Evolutionary conservation across 2,888 invertebrate species (phyloP), one percentile per base, ranked within the genome.

Genomic region (Limenitis camilla): DNA sequence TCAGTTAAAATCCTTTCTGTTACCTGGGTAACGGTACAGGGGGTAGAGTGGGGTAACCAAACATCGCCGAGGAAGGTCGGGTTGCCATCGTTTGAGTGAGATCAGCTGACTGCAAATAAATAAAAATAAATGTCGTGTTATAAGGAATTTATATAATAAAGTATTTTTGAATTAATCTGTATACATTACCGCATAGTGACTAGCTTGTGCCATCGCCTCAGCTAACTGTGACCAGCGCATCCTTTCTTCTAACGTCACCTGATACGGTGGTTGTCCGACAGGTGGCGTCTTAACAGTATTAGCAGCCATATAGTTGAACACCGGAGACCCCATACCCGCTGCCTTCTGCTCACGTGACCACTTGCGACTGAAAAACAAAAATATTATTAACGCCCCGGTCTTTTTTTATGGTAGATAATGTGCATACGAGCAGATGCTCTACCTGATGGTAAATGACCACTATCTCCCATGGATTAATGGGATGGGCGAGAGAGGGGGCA

Each of bases 261-360:
- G 74, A 67, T 95, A 95, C 0, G 94, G 94, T 0, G 94, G 92
- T 35, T 91, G 91, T n/a, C 92, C 92, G 0, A 93, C 90, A 0
- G 90, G 90, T 0, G 92, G 92, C 0, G 92, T 91, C 67, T 94
- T 94, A 28, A 92, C 90, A 7, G 92, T 90, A 51, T 92, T 92
- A 7, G 93, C 93, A 0, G 93, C 92, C 92, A 95, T 94, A 69
- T 95, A 96, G 60, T 93, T 95, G 79, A 96, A 96, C 5, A 96
- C 93, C 0, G 96, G 96, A 0, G 95, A 95, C 0, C 93, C 93
- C 69, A 92, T 83, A 33, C 91, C 91, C 0, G 89, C 90, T 0
- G 90, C 91, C 72, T 96, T 96, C 72, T 96, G 95, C 65, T 96
- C 96, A 3, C 94, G 90, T 44, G 94, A 95, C 96, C 96, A 97